Base-by-base conservation (phyloP, 1,140 invertebrate species). In the Solenopsis fugax region DNA sequence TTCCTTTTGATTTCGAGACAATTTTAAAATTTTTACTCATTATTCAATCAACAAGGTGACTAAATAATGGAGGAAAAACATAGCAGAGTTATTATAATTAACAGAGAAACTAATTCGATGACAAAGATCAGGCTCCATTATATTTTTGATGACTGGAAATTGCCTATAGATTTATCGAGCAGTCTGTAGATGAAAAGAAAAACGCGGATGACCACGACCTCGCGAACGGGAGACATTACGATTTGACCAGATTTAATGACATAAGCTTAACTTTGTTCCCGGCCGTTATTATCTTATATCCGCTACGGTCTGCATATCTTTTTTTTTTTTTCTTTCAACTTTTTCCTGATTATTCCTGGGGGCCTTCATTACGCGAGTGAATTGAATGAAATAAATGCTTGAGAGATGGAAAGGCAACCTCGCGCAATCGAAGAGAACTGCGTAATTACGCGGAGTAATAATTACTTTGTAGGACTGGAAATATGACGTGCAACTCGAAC, bases 391-490 rank as follows among this genome's bases (percentile, higher is more conserved):
- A 71, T 71, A 45, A 81, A 81, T 56, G 77, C 64, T 56, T 3
- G 77, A 24, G n/a, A 56, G 37, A 71, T 69, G 48, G 34, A 56
- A 54, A 56, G 10, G 64, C 50, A 52, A 16, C 13, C n/a, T 54
- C 29, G 50, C 34, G n/a, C 21, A 34, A 37, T 81, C 78, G 16
- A 81, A 81, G 34, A 34, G 29, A 81, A 24, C n/a, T 56, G 21
- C 64, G n/a, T 65, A 80, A 80, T 80, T 80, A 80, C 37, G n/a
- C 50, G 45, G 29, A 71, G 41, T 54, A 71, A 81, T 81, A 81
- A 81, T 81, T 81, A 69, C 50, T 48, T 71, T 56, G 34, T 50
- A 50, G 24, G 13, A 24, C 34, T 45, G 77, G n/a, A 48, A 81
- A 78, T 52, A 34, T 65, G 24, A 64, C 45, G 45, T 64, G 37